A percentile compares a stretch with the other conserved stretches of the same genome.
These are phyloP conservation scores for Papilio aristodemus DNA, from an alignment of 1,140 invertebrate genomes.

Conservation along the genomic window DNA sequence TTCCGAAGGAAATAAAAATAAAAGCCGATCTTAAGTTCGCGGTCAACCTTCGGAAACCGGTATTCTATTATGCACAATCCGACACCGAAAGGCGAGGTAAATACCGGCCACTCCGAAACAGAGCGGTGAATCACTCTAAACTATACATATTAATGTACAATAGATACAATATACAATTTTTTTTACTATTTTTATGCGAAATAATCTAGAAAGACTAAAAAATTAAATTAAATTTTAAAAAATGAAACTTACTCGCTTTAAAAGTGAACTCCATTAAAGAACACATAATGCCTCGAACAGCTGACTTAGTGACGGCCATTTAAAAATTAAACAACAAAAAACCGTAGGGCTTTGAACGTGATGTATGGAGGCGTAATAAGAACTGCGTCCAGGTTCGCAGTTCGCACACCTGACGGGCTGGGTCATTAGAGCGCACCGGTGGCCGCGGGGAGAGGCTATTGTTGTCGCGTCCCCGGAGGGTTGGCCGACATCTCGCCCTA, in stretches of 20 bases:
- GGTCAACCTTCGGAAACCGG: constrained; percentile 49
- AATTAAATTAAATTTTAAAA: constrained; percentile 22
- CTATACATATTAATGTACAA: constrained; percentile 16
- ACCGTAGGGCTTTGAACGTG: constrained; percentile 34
- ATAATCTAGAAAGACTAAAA: constrained; percentile 15
- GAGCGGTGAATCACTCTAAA: constrained; percentile 46
- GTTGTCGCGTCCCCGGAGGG: constrained; percentile 70
- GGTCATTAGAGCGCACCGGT: constrained; percentile 74
- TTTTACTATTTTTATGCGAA: constrained; percentile 2
- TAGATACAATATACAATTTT: constrained; percentile 17
- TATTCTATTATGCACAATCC: constrained; percentile 46
- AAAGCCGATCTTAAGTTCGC: constrained; percentile 38
- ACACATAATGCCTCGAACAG: constrained; percentile 73
- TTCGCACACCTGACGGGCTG: constrained; percentile 55
- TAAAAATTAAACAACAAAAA: constrained; percentile 42
- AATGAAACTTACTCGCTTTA: constrained; percentile 73
- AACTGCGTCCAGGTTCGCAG: constrained; percentile 42
- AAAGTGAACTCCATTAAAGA: constrained; percentile 77
- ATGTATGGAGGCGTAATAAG: constrained; percentile 36
- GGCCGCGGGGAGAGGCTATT: constrained; percentile 70
- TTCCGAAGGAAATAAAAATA: constrained; percentile 37
- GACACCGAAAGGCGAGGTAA: constrained; percentile 44
- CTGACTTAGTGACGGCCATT: constrained; percentile 73
- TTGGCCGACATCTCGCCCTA: constrained; percentile 62
- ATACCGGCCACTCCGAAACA: constrained; percentile 50